Evolutionary conservation across 2,113 vertebrate species (phyloP), one percentile per base, ranked within the genome.

Genomic region (Platycercus adscitus): DNA sequence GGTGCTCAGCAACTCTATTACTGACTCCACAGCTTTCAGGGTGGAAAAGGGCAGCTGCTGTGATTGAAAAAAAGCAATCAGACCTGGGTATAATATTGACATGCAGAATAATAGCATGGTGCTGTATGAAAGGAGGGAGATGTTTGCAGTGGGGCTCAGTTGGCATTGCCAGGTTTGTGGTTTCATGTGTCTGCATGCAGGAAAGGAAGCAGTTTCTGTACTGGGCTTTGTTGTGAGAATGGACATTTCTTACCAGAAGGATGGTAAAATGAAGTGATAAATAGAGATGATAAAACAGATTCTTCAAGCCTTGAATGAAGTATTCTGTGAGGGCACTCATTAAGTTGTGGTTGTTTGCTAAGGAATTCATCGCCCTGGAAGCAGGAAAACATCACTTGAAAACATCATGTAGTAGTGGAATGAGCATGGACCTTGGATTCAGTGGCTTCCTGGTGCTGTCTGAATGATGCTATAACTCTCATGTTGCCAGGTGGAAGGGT

Each of bases 1-100:
- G 94, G 75, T 88, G 92, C 91, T 90, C 56, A 8, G 79, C 50
- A 65, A 8, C 61, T 63, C 7, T 39, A 61, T 70, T 65, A 46
- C 72, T 17, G 29, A 52, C 35, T 86, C 68, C n/a, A 9, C 41
- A 77, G 83, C 83, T 86, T 81, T 81, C 83, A 9, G 63, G 10
- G 63, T 55, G 46, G 96, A 71, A 86, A 70, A 93, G 81, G 68
- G 66, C 86, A 96, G 92, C 77, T 88, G 92, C 63, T 29, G 76
- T 7, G n/a, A 58, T 15, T 41, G n/a, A 58, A 10, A 8, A 47
- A 75, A 76, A 61, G 9, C 0, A 3, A 55, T 79, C 78, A 66
- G 33, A 61, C 68, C 86, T 29, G 82, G 24, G 13, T 37, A 17
- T 66, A 64, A 83, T 76, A 25, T n/a, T 44, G 71, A 44, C 12